phyloP scores from a whole-genome alignment of 2,888 invertebrate species.

The Eilema depressum region DNA sequence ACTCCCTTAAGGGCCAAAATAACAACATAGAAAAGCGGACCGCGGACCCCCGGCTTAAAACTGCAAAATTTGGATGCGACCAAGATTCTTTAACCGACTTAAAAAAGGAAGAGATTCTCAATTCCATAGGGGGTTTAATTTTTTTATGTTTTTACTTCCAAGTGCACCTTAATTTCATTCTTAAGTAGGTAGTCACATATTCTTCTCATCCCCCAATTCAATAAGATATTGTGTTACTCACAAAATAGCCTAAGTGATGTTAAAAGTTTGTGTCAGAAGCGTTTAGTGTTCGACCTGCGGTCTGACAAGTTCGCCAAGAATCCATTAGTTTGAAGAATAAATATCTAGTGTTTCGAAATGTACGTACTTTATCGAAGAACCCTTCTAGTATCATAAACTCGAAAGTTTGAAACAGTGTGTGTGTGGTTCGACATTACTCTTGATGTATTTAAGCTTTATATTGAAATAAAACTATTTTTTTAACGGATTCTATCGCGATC shows the following conservation, averaged over 20 bases:
- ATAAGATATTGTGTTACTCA: not conserved
- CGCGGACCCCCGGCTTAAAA: too few relatives aligned
- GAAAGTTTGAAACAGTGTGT: not conserved
- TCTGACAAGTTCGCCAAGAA: not conserved
- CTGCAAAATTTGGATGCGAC: too few relatives aligned
- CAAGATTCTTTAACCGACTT: too few relatives aligned
- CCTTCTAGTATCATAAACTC: not conserved
- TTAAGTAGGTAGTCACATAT: not conserved
- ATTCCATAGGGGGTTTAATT: too few relatives aligned
- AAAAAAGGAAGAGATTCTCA: too few relatives aligned
- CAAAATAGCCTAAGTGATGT: not conserved
- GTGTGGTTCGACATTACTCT: not conserved
- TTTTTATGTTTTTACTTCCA: not conserved
- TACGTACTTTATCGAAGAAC: not conserved
- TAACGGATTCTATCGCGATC: too few relatives aligned
- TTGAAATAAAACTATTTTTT: too few relatives aligned
- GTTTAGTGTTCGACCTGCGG: not conserved
- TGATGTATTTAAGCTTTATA: too few relatives aligned
- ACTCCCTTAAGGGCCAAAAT: too few relatives aligned
- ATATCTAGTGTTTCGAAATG: not conserved
- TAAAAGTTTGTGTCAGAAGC: not conserved
- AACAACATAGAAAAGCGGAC: too few relatives aligned
- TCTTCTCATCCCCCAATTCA: not conserved
- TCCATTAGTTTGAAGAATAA: slow-evolving; percentile 1
- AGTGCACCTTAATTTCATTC: too few relatives aligned